Conservation (phyloP, 2,113 vertebrate species). For the Amazona guildingii region DNA sequence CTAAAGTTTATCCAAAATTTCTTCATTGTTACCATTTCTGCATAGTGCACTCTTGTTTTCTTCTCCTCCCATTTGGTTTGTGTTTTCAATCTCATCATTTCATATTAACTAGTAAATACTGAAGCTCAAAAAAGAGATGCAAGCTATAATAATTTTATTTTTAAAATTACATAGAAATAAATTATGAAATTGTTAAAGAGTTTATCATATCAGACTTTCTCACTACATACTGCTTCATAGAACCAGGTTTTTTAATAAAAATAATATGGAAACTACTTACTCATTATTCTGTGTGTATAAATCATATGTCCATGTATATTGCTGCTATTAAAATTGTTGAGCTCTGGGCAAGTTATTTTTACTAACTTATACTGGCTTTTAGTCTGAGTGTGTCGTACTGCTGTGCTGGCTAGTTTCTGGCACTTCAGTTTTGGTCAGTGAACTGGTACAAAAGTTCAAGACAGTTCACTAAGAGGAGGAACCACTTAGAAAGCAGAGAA, state of each 20-base stretch:
- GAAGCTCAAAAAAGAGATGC: neutral
- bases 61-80: accelerated
- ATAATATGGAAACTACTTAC: neutral
- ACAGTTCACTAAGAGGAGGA: neutral
- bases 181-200: neutral
- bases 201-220: neutral
- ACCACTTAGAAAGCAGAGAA: neutral
- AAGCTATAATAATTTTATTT: neutral
- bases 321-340: neutral
- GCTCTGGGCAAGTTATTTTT: neutral
- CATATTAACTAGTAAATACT: neutral
- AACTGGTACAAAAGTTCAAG: neutral
- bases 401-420: neutral
- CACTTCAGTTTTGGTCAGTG: neutral
- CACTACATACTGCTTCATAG: neutral
- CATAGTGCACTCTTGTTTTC: neutral
- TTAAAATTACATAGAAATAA: neutral
- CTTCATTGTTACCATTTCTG: neutral
- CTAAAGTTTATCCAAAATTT: neutral
- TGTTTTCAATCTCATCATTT: neutral
- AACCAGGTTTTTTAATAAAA: neutral
- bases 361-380: neutral
- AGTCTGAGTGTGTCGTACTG: neutral
- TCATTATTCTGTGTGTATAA: neutral
- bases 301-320: neutral